phyloP scores from a whole-genome alignment of 2,888 invertebrate species.

The Lysandra coridon region DNA sequence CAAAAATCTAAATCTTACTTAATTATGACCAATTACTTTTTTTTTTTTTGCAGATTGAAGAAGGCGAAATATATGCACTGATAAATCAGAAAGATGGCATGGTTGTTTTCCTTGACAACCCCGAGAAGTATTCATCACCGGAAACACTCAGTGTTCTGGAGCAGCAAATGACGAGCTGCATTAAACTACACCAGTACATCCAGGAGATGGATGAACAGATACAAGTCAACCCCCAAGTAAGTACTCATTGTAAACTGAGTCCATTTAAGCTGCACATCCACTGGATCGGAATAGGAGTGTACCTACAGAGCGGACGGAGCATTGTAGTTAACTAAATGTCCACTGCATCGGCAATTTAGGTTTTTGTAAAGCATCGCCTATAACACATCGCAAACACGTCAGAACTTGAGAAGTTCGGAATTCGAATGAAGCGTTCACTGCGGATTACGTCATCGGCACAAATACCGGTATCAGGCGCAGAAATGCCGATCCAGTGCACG shows the following conservation, averaged over 20 bases:
- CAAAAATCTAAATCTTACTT: too few relatives aligned
- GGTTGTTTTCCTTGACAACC: conserved; percentile 97
- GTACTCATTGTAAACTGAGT: conserved; percentile 14
- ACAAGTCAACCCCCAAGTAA: conserved; percentile 91
- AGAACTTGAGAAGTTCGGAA: too few relatives aligned
- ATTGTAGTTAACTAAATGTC: too few relatives aligned
- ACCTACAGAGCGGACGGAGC: neutral
- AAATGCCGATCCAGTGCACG: too few relatives aligned
- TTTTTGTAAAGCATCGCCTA: too few relatives aligned
- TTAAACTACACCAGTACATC: conserved; percentile 93
- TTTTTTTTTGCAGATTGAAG: conserved; percentile 87
- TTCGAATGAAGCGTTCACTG: too few relatives aligned
- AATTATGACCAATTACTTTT: neutral
- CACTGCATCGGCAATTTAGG: too few relatives aligned
- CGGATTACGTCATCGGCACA: too few relatives aligned
- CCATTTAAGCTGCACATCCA: neutral
- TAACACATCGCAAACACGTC: too few relatives aligned
- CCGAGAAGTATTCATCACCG: conserved; percentile 96
- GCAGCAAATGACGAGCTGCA: conserved; percentile 91
- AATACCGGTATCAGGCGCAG: too few relatives aligned
- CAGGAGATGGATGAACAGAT: conserved; percentile 97
- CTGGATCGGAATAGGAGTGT: neutral
- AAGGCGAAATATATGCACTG: conserved; percentile 97
- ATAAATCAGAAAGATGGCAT: conserved; percentile 99
- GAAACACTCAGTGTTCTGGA: conserved; percentile 93